Evolutionary conservation across 1,140 invertebrate species (phyloP).

Genomic region (Diuraphis noxia): DNA sequence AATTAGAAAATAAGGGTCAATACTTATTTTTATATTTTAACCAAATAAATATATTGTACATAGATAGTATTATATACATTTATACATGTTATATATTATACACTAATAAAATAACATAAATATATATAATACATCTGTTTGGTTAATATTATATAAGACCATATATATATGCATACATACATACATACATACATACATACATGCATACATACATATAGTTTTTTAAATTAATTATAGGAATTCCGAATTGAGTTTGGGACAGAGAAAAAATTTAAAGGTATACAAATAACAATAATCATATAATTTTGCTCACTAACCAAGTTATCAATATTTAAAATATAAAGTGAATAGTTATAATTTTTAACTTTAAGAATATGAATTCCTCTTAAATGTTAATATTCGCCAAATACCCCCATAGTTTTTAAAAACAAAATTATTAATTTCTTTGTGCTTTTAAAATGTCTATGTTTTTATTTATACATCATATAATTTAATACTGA

Average conservation of each 20-base stretch:
- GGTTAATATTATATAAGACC: background rate
- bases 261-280: background rate
- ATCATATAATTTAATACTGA: conserved; percentile 47
- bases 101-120: background rate
- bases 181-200: background rate
- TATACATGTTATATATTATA: conserved; percentile 14
- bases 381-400: conserved; percentile 15
- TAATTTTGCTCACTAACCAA: background rate
- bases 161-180: background rate
- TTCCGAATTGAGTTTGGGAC: background rate
- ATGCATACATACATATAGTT: background rate
- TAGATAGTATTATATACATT: background rate
- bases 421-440: background rate
- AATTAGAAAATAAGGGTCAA: background rate
- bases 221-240: background rate
- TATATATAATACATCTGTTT: conserved; percentile 19
- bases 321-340: background rate
- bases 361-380: background rate
- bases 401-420: background rate
- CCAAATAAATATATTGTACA: conserved; percentile 29
- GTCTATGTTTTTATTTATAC: background rate
- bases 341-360: background rate
- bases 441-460: background rate
- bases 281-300: background rate
- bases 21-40: background rate